Percentiles rank a stretch among this genome's conserved stretches.
phyloP scores from a whole-genome alignment of 2,797 vertebrate species.

The Paratrypauchen microcephalus region DNA sequence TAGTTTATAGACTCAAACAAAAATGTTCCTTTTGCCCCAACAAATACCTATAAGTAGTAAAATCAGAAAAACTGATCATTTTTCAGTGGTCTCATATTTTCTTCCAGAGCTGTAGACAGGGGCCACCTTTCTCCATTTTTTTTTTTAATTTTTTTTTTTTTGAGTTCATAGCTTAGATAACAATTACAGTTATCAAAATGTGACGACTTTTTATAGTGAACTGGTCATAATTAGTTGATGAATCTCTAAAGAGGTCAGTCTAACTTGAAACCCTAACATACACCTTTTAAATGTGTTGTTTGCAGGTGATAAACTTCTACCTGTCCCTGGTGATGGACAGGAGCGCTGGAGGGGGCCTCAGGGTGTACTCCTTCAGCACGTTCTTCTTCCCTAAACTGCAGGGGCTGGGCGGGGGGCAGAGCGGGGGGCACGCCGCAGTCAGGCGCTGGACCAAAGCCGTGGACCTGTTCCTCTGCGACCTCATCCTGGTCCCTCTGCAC shows the following conservation, averaged over 20 bases:
- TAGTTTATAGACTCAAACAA: no score
- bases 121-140: no score
- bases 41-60: no score
- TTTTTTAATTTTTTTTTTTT: no score
- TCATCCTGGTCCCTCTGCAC: conserved; percentile 90
- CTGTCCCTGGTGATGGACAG: conserved; percentile 86
- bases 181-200: no score
- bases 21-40: no score
- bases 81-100: no score
- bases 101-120: no score
- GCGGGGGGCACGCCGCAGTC: conserved; percentile 81
- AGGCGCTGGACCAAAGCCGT: conserved; percentile 90
- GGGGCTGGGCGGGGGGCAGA: conserved; percentile 61
- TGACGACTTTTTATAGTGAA: no score
- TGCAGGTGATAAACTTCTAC: conserved; percentile 94
- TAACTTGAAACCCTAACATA: background rate
- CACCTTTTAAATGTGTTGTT: conserved; percentile 2
- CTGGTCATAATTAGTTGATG: no score
- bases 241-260: background rate
- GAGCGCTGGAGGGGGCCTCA: conserved; percentile 66
- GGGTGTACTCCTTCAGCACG: conserved; percentile 88
- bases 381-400: conserved; percentile 90
- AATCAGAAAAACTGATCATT: no score
- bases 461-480: conserved; percentile 85
- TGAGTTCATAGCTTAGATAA: no score